Evolutionary conservation across 1,140 invertebrate species (phyloP).

Genomic region (Anagrus nilaparvatae): DNA sequence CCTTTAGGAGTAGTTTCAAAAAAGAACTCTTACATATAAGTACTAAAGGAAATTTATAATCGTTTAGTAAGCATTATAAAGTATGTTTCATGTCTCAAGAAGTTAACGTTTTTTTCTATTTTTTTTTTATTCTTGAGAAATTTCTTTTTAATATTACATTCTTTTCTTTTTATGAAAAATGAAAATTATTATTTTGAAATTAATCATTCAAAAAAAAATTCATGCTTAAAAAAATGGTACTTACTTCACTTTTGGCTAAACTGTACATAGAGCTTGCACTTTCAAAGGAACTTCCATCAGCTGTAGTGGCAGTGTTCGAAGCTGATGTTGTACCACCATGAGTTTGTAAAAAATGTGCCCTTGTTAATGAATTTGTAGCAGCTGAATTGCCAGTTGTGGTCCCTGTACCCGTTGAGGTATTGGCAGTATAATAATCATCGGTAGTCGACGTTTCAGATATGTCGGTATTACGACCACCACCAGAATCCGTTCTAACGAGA

Average conservation of each 20-base stretch:
- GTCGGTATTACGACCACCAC: conserved; percentile 63
- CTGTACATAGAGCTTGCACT: conserved; percentile 70
- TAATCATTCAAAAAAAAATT: too few species aligned
- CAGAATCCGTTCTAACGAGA: conserved; percentile 57
- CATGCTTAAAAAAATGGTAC: neutral
- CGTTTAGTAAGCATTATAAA: too few species aligned
- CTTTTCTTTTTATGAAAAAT: too few species aligned
- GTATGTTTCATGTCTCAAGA: too few species aligned
- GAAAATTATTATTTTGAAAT: too few species aligned
- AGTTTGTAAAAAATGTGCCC: conserved; percentile 27
- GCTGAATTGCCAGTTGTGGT: conserved; percentile 43
- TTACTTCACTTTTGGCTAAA: conserved; percentile 57
- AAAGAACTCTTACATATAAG: too few species aligned
- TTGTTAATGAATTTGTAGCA: conserved; percentile 37
- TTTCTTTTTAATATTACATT: too few species aligned
- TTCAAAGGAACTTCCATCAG: conserved; percentile 69
- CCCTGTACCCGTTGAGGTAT: conserved; percentile 60
- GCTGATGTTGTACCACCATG: conserved; percentile 36
- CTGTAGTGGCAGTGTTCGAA: conserved; percentile 45
- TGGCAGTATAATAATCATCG: conserved; percentile 81
- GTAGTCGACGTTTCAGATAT: conserved; percentile 77
- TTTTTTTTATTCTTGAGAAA: too few species aligned
- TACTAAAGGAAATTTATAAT: too few species aligned
- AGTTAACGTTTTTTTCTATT: too few species aligned
- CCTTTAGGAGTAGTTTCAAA: too few species aligned